A percentile compares a stretch with the other conserved stretches of the same genome.
Evolutionary conservation across 2,797 vertebrate species (phyloP).

Genomic region (Microctenopoma steveboyesi): DNA sequence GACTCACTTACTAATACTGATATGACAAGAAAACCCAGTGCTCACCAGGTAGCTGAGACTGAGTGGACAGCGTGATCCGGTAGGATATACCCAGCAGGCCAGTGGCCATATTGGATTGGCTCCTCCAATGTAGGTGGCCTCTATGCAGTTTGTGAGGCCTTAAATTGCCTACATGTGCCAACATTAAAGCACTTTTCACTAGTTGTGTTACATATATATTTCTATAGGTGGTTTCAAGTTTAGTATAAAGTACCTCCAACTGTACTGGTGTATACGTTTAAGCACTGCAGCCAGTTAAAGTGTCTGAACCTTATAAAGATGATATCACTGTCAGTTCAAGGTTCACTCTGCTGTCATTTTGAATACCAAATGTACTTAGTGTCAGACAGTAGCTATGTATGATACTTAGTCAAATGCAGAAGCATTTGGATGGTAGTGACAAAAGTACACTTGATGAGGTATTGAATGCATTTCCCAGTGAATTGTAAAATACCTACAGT

Average conservation of each 20-base stretch:
- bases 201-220: not conserved
- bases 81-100: not conserved
- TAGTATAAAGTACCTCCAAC: not conserved
- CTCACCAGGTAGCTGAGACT: not conserved
- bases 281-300: not conserved
- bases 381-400: not conserved
- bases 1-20: slow-evolving; percentile 1
- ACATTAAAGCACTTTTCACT: too few relatives aligned
- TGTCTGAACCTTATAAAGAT: slow-evolving; percentile 21
- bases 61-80: not conserved
- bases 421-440: not conserved
- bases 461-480: not conserved
- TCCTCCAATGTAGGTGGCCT: too few relatives aligned
- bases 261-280: not conserved
- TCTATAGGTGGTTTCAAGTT: not conserved
- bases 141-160: not conserved
- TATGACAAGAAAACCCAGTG: not conserved
- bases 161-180: not conserved
- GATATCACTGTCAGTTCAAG: slow-evolving; percentile 5
- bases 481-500: not conserved
- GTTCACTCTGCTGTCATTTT: slow-evolving; percentile 52
- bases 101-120: not conserved
- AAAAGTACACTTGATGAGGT: not conserved
- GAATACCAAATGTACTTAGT: slow-evolving; percentile 62
- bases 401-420: slow-evolving; percentile 18